These are phyloP conservation scores for Trichomycterus rosablanca DNA, from an alignment of 2,113 vertebrate genomes.

Conservation along the genomic window DNA sequence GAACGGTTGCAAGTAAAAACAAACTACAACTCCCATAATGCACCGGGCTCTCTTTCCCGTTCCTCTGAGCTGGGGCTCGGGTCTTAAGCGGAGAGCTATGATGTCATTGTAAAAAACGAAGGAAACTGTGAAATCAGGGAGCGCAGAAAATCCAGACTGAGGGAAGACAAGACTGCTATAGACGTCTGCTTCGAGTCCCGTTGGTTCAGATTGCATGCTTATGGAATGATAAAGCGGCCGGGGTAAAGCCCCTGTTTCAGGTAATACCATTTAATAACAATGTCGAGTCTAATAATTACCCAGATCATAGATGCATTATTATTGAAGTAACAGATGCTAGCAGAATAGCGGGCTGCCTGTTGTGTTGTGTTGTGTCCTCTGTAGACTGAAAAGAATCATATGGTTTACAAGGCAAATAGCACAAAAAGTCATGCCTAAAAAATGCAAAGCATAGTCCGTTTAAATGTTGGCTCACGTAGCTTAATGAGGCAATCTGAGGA, in stretches of 20 bases:
- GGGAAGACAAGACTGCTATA: slow-evolving; percentile 48
- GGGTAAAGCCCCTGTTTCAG: slow-evolving; percentile 62
- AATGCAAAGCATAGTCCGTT: too few relatives aligned
- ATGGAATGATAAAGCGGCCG: slow-evolving; percentile 50
- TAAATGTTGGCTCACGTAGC: too few relatives aligned
- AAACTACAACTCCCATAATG: slow-evolving; percentile 48
- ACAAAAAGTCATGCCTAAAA: too few relatives aligned
- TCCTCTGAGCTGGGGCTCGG: slow-evolving; percentile 9
- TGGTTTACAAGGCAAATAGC: not conserved
- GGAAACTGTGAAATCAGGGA: slow-evolving; percentile 51
- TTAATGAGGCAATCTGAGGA: too few relatives aligned
- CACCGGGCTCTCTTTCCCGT: not conserved
- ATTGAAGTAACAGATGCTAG: slow-evolving; percentile 23
- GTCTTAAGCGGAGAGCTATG: slow-evolving; percentile 45
- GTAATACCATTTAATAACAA: slow-evolving; percentile 54
- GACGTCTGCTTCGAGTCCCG: slow-evolving; percentile 38
- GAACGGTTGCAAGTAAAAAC: too few relatives aligned
- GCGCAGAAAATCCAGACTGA: slow-evolving; percentile 43
- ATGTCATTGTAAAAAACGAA: slow-evolving; percentile 57
- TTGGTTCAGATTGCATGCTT: slow-evolving; percentile 62
- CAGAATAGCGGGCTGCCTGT: slow-evolving; percentile 1
- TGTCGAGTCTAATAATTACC: not conserved
- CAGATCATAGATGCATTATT: not conserved
- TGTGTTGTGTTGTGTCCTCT: not conserved
- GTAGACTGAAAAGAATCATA: not conserved